phyloP scores from a whole-genome alignment of 2,888 invertebrate species.

The Margaritifera margaritifera region DNA sequence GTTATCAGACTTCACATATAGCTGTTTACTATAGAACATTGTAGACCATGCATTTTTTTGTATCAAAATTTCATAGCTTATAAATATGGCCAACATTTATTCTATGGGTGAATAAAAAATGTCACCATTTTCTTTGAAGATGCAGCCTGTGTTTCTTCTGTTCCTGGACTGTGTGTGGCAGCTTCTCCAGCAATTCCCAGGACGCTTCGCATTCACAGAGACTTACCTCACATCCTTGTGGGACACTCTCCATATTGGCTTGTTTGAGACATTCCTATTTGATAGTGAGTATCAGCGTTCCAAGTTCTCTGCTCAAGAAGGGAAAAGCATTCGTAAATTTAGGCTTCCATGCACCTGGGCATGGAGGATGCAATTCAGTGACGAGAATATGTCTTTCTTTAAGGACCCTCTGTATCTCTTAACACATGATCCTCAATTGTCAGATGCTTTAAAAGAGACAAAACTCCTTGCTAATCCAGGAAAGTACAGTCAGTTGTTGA shows the following conservation, averaged over 20 bases:
- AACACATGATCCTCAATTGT: constrained; percentile 37
- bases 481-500: constrained; percentile 16
- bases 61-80: too few species aligned
- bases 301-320: constrained; percentile 74
- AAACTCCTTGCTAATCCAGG: constrained; percentile 20
- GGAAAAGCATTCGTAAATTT: constrained; percentile 40
- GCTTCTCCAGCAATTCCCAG: constrained; percentile 88
- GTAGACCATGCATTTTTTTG: too few species aligned
- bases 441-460: constrained; percentile 23
- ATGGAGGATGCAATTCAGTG: constrained; percentile 90
- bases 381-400: constrained; percentile 86
- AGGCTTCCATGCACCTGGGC: constrained; percentile 81
- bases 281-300: constrained; percentile 86
- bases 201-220: constrained; percentile 92
- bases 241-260: constrained; percentile 90
- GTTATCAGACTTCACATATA: too few species aligned
- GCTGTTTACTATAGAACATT: too few species aligned
- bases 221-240: constrained; percentile 92
- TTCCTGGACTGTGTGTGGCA: constrained; percentile 97
- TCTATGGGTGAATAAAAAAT: too few species aligned
- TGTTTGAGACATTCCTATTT: constrained; percentile 95
- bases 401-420: constrained; percentile 84
- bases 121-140: too few species aligned
- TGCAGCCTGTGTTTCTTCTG: constrained; percentile 88
- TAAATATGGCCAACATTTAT: too few species aligned